These are phyloP conservation scores for Drosophila antonietae DNA, from an alignment of 2,888 invertebrate species.

Conservation along the genomic window DNA sequence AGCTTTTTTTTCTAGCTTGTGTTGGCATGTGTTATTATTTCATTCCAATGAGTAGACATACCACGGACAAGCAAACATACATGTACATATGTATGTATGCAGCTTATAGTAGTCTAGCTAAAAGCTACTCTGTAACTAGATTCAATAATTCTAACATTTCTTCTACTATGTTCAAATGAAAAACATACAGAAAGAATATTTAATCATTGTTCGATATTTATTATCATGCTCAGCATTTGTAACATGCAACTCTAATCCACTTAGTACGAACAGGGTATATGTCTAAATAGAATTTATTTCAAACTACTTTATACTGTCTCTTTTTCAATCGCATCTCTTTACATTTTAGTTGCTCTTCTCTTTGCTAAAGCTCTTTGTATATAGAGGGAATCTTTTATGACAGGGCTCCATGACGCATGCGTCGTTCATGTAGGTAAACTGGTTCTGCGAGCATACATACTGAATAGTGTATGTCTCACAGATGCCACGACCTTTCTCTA, in stretches of 20 bases:
- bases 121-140: background rate
- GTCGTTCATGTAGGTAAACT: slow-evolving; percentile 11
- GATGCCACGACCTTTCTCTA: slow-evolving; percentile 13
- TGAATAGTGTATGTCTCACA: background rate
- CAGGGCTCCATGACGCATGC: slow-evolving; percentile 3
- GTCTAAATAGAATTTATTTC: background rate
- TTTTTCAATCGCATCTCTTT: slow-evolving; percentile 14
- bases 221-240: no score
- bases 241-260: background rate
- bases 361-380: slow-evolving; percentile 11
- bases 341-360: background rate
- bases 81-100: background rate
- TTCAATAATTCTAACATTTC: background rate
- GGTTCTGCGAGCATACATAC: slow-evolving; percentile 8
- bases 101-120: background rate
- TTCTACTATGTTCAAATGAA: background rate
- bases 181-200: background rate
- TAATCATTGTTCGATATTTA: background rate
- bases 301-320: background rate
- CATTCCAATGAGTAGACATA: no score
- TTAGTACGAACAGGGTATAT: background rate
- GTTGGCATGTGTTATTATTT: background rate
- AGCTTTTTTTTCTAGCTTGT: background rate
- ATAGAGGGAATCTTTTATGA: background rate
- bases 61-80: background rate